Evolutionary conservation across 2,797 vertebrate genomes (phyloP).

Genomic region (Momotus momota): DNA sequence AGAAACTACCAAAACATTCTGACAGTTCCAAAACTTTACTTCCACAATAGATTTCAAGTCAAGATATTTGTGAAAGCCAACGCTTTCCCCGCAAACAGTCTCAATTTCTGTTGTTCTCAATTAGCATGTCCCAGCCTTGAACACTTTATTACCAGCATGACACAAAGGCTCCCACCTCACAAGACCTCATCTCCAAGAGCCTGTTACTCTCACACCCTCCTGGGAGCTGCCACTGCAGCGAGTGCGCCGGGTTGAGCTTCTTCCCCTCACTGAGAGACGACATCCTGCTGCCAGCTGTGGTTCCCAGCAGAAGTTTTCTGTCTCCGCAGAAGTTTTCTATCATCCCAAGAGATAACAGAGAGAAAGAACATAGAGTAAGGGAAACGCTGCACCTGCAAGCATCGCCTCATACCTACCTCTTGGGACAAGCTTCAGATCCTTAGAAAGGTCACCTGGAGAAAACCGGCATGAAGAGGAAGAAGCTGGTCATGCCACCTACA

Average conservation of each 20-base stretch:
- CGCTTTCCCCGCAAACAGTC: constrained; percentile 45
- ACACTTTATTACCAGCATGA: background rate
- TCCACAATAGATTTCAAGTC: constrained; percentile 50
- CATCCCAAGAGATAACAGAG: background rate
- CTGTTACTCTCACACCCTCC: background rate
- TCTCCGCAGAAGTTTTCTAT: background rate
- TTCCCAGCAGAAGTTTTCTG: background rate
- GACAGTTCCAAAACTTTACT: constrained; percentile 33
- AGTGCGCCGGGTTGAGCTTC: background rate
- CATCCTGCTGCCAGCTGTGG: background rate
- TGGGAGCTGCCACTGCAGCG: background rate
- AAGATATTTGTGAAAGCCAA: constrained; percentile 45
- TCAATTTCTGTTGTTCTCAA: constrained; percentile 36
- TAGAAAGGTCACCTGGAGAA: background rate
- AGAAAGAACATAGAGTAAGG: background rate
- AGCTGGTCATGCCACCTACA: background rate
- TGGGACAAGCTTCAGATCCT: background rate
- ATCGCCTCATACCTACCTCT: background rate
- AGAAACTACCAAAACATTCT: constrained; percentile 47
- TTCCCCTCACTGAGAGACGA: background rate
- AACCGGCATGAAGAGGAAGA: background rate
- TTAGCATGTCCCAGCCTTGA: constrained; percentile 39
- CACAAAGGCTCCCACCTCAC: background rate
- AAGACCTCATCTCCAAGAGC: background rate
- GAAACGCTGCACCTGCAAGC: background rate